Percentiles rank a stretch among this genome's conserved stretches.
Evolutionary conservation across 2,113 vertebrate species (phyloP).

Genomic region (Phasianus colchicus): DNA sequence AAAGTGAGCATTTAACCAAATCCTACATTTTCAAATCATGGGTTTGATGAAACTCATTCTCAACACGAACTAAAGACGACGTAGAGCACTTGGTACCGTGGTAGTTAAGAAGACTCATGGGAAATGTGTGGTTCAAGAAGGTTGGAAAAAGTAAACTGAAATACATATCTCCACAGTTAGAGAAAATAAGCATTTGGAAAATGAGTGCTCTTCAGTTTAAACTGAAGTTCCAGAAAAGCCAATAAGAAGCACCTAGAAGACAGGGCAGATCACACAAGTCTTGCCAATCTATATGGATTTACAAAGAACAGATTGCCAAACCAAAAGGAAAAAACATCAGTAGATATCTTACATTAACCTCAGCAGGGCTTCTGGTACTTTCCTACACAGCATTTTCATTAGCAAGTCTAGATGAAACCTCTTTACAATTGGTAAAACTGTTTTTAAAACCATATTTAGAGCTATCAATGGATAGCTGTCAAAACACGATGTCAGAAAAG

Average conservation of each 20-base stretch:
- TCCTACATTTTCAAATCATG: neutral
- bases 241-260: neutral
- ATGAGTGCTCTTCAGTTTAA: accelerated
- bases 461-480: neutral
- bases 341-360: neutral
- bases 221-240: neutral
- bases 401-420: neutral
- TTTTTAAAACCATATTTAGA: neutral
- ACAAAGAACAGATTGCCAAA: neutral
- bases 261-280: neutral
- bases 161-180: neutral
- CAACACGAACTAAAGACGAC: neutral
- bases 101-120: neutral
- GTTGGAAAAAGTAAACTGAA: neutral
- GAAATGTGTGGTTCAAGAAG: neutral
- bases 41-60: neutral
- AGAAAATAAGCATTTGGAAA: neutral
- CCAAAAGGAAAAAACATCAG: neutral
- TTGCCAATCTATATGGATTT: neutral
- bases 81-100: neutral
- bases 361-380: neutral
- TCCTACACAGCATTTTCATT: neutral
- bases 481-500: neutral
- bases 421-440: neutral
- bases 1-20: neutral